phyloP scores from a whole-genome alignment of 1,140 invertebrate species.

The Heliconius hewitsoni region DNA sequence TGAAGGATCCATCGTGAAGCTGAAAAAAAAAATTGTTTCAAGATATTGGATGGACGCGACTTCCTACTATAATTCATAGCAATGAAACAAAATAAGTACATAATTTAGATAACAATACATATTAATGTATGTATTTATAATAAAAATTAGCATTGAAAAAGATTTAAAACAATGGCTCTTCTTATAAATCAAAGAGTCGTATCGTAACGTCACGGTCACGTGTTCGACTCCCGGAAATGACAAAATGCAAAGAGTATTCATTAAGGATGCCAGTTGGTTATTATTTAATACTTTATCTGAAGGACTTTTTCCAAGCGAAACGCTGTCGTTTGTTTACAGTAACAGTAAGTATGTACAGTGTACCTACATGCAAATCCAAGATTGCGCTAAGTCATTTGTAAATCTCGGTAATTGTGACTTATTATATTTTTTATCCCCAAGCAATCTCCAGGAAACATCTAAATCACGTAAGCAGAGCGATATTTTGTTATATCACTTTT shows the following conservation, averaged over 20 bases:
- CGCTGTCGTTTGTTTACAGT: slow-evolving; percentile 4
- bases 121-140: neutral
- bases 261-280: slow-evolving; percentile 16
- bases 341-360: neutral
- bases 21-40: neutral
- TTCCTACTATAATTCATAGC: no score
- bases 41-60: no score
- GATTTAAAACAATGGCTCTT: slow-evolving; percentile 1
- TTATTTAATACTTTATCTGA: slow-evolving; percentile 25
- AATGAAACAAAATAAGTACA: neutral
- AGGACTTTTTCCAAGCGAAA: slow-evolving; percentile 26
- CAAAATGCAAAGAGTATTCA: slow-evolving; percentile 15
- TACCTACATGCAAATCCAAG: neutral
- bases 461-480: no score
- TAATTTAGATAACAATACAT: neutral
- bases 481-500: neutral
- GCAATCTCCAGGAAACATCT: no score
- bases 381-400: neutral
- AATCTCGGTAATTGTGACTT: neutral
- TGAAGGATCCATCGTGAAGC: neutral
- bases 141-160: neutral
- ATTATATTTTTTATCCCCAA: neutral
- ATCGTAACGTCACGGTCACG: slow-evolving; percentile 18
- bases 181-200: neutral
- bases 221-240: slow-evolving; percentile 38